Conservation (phyloP, 1,140 invertebrate genomes). For the Megathymus violae region DNA sequence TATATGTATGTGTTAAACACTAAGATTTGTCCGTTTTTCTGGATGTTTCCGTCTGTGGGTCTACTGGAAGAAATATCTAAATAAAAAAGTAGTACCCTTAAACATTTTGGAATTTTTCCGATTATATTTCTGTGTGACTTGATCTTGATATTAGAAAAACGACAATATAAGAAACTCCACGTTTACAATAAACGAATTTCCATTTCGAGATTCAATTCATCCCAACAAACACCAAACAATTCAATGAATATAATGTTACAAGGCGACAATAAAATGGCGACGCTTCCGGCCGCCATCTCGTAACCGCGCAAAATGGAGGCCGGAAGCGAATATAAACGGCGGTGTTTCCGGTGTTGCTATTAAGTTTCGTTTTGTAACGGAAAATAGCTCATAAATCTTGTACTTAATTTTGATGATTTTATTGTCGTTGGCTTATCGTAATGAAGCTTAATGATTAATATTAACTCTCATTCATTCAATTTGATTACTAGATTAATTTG, state of each 20-base stretch:
- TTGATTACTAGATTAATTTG: no score
- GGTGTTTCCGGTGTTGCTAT: slow-evolving; percentile 18
- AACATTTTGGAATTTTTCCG: no score
- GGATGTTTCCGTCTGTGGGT: no score
- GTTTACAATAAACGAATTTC: neutral
- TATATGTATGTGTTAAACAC: no score
- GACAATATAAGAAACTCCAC: neutral
- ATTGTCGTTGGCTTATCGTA: neutral
- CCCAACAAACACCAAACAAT: slow-evolving; percentile 4
- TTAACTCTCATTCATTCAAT: no score
- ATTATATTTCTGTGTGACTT: no score
- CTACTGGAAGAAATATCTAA: no score
- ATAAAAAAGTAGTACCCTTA: no score
- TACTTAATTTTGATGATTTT: slow-evolving; percentile 3
- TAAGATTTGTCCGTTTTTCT: no score
- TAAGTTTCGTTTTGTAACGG: slow-evolving; percentile 9
- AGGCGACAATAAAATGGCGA: slow-evolving; percentile 37
- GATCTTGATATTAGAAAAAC: no score
- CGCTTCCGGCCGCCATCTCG: slow-evolving; percentile 41
- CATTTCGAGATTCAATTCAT: neutral
- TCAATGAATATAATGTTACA: slow-evolving; percentile 34
- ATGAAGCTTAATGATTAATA: neutral
- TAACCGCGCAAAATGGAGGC: slow-evolving; percentile 40
- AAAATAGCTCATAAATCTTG: slow-evolving; percentile 1
- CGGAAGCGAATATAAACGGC: slow-evolving; percentile 42